Evolutionary conservation across 37 sponge, comb jelly and placozoan genomes (phyloP).

Genomic region (Chondrosia reniformis): DNA sequence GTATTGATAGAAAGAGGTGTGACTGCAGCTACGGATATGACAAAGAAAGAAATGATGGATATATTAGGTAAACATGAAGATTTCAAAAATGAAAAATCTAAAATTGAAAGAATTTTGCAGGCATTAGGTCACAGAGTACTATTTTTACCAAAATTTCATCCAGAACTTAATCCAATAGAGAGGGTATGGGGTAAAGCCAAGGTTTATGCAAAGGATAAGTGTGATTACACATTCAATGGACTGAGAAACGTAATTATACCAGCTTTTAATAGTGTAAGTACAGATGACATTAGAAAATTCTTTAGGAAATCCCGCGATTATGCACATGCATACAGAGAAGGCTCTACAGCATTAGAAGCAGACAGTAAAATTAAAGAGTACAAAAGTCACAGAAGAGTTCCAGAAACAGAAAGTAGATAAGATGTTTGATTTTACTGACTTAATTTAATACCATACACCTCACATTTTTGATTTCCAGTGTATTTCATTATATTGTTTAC

Average conservation of each 20-base stretch:
- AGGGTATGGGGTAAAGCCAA: conserved; percentile 20
- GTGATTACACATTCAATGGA: conserved; percentile 29
- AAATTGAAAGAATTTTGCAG: neutral
- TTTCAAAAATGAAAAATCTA: conserved; percentile 5
- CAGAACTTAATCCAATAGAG: conserved; percentile 40
- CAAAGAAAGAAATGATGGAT: neutral
- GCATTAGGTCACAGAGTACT: neutral
- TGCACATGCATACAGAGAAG: conserved; percentile 22
- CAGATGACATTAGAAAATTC: conserved; percentile 19
- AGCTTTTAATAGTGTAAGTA: conserved; percentile 7
- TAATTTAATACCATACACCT: no score
- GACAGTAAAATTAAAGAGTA: neutral
- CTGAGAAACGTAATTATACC: neutral
- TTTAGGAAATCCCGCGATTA: conserved; percentile 24
- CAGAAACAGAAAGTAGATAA: conserved; percentile 4
- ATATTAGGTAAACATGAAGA: neutral
- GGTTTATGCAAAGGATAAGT: conserved; percentile 17
- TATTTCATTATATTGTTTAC: no score
- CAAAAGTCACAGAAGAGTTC: conserved; percentile 3
- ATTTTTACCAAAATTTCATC: conserved; percentile 23
- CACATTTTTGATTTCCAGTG: no score
- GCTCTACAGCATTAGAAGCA: neutral
- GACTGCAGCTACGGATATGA: neutral
- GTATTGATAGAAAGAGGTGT: conserved; percentile 5
- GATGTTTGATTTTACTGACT: no score